Conservation (phyloP, 2,113 vertebrate genomes). For the Scomber japonicus region DNA sequence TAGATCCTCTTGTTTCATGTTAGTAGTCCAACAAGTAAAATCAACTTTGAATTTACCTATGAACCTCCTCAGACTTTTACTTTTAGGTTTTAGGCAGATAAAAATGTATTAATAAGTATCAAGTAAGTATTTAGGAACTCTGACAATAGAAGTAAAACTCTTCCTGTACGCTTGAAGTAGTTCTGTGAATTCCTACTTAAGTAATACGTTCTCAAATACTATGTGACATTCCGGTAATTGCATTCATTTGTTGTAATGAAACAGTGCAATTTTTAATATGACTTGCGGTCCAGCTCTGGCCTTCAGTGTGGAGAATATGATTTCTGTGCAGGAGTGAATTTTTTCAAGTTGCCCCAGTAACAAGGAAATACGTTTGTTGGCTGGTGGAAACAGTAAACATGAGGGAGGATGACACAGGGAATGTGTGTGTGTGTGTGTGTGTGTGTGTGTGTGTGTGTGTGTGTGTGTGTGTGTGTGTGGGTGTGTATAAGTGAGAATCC, state of each 20-base stretch:
- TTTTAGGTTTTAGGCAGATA: no score
- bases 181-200: background rate
- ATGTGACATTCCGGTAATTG: background rate
- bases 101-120: no score
- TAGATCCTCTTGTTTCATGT: background rate
- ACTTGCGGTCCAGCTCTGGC: background rate
- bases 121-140: no score
- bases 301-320: slow-evolving; percentile 27
- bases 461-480: background rate
- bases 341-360: slow-evolving; percentile 61
- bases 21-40: background rate
- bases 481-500: slow-evolving; percentile 40
- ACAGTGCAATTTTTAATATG: background rate
- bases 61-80: background rate
- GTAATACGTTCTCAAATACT: background rate
- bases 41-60: background rate
- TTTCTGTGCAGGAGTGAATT: slow-evolving; percentile 41
- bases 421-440: slow-evolving; percentile 37
- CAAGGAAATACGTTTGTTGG: slow-evolving; percentile 58
- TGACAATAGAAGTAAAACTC: background rate
- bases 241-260: background rate
- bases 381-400: slow-evolving; percentile 68
- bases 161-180: background rate
- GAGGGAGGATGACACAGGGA: slow-evolving; percentile 49
- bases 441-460: slow-evolving; percentile 7